These are phyloP conservation scores for Brachyptera risi DNA, from an alignment of 2,888 invertebrate genomes.

Conservation along the genomic window DNA sequence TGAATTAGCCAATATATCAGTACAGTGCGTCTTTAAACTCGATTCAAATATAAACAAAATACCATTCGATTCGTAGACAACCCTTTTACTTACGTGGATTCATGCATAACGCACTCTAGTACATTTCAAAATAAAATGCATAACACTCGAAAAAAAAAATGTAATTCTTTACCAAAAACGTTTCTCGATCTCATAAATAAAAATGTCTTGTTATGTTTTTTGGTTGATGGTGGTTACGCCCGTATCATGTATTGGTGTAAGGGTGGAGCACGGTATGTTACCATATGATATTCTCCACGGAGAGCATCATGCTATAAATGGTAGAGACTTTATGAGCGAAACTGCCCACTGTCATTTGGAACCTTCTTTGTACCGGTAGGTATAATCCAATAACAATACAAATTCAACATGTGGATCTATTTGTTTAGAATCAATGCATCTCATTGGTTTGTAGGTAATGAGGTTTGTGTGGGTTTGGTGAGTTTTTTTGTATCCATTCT, in stretches of 20 bases:
- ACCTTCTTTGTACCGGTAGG: no score
- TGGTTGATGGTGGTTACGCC: constrained; percentile 11
- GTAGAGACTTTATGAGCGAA: constrained; percentile 12
- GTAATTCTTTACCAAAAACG: constrained; percentile 3
- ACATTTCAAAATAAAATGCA: no score
- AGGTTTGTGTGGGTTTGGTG: not conserved
- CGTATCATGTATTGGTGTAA: constrained; percentile 14
- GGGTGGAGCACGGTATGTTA: constrained; percentile 7
- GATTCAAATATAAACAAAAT: no score
- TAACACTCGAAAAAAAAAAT: constrained; percentile 3
- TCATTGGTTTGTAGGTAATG: constrained; percentile 7
- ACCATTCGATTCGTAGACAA: no score
- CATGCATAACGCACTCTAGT: no score
- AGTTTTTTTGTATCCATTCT: not conserved
- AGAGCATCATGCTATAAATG: constrained; percentile 7
- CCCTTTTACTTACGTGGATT: no score
- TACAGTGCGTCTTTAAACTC: no score
- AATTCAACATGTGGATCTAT: not conserved
- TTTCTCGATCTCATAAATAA: constrained; percentile 15
- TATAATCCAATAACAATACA: no score
- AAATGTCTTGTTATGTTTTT: constrained; percentile 10
- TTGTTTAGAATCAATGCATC: constrained; percentile 3
- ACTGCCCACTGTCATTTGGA: constrained; percentile 18
- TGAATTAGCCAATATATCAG: no score
- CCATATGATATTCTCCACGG: no score